phyloP scores from a whole-genome alignment of 2,888 invertebrate species.

The Trilocha varians region DNA sequence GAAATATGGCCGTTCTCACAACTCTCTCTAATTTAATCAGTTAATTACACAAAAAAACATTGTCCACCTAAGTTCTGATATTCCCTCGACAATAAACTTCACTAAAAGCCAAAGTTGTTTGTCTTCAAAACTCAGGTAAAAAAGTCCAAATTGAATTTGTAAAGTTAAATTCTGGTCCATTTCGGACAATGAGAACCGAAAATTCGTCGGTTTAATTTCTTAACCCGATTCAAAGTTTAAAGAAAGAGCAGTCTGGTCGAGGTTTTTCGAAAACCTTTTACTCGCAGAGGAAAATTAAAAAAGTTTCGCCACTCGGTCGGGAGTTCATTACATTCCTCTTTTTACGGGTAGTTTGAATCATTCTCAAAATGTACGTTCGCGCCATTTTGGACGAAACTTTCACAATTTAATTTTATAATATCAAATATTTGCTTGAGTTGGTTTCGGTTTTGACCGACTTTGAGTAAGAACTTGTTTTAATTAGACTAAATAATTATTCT shows the following conservation, averaged over 20 bases:
- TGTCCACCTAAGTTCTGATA: no score
- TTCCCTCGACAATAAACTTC: no score
- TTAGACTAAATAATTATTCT: no score
- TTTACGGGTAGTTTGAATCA: slow-evolving; percentile 17
- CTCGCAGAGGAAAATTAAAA: slow-evolving; percentile 38
- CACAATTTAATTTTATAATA: not conserved
- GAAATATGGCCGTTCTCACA: no score
- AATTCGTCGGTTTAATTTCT: not conserved
- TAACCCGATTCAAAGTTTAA: not conserved
- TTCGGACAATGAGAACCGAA: not conserved
- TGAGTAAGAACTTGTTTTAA: no score
- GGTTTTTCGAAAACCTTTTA: slow-evolving; percentile 22
- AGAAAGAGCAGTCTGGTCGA: slow-evolving; percentile 6
- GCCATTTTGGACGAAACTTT: not conserved
- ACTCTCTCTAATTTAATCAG: no score
- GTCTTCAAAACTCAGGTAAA: no score
- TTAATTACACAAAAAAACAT: no score
- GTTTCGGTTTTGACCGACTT: not conserved
- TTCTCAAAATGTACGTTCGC: slow-evolving; percentile 12
- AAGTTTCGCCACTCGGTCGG: slow-evolving; percentile 24
- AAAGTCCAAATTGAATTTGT: not conserved
- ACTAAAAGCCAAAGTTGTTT: no score
- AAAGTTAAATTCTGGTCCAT: not conserved
- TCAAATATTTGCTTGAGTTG: not conserved
- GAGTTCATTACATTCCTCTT: slow-evolving; percentile 23